Evolutionary conservation across 2,113 vertebrate species (phyloP).

Genomic region (Ageneiosus marmoratus): DNA sequence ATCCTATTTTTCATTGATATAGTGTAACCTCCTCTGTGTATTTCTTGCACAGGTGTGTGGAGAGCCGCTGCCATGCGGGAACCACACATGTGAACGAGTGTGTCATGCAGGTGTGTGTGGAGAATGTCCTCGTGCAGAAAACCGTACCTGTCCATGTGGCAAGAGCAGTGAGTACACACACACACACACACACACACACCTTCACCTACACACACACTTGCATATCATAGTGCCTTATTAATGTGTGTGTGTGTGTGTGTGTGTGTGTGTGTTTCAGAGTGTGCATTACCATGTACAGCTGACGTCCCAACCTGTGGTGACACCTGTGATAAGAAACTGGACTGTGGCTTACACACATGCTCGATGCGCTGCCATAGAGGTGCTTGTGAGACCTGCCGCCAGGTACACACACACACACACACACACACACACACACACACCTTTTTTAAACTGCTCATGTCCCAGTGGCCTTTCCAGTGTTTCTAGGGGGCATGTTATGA

Average conservation of each 20-base stretch:
- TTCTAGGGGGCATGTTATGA: constrained; percentile 6
- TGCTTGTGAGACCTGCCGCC: constrained; percentile 91
- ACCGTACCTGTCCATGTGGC: constrained; percentile 88
- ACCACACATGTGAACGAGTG: constrained; percentile 87
- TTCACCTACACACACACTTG: constrained; percentile 3
- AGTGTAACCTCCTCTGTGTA: not conserved
- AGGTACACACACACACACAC: constrained; percentile 71
- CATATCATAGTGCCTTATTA: not conserved
- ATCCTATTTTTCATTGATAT: not conserved
- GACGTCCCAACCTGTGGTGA: constrained; percentile 92
- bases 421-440: not conserved
- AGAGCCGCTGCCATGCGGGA: constrained; percentile 81
- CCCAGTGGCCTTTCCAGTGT: not conserved
- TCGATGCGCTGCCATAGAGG: constrained; percentile 94
- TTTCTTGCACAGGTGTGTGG: constrained; percentile 80
- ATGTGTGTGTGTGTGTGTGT: constrained; percentile 50
- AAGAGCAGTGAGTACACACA: constrained; percentile 81
- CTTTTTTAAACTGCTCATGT: not conserved
- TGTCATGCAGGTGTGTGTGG: constrained; percentile 87
- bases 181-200: constrained; percentile 16
- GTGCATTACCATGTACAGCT: constrained; percentile 89
- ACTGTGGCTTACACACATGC: constrained; percentile 90
- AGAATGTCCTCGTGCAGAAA: constrained; percentile 88
- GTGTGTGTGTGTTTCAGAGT: constrained; percentile 70
- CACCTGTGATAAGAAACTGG: constrained; percentile 87